phyloP scores from a whole-genome alignment of 2,888 invertebrate genomes.

The Hedya salicella region DNA sequence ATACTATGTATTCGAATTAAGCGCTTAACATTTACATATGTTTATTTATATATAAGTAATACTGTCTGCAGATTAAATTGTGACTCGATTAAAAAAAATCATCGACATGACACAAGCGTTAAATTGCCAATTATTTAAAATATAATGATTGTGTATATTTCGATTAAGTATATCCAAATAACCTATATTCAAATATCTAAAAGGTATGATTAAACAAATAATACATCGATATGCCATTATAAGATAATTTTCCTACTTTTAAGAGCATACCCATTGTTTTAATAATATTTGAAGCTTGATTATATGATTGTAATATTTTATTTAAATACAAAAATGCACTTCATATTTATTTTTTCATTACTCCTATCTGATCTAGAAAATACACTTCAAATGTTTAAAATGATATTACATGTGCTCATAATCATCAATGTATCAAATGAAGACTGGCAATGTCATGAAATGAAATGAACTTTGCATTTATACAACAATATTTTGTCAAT shows the following conservation, averaged over 20 bases:
- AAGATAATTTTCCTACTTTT: slow-evolving; percentile 51
- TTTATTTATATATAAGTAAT: slow-evolving; percentile 57
- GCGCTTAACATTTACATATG: slow-evolving; percentile 55
- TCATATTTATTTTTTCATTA: slow-evolving; percentile 9
- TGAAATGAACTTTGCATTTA: background rate
- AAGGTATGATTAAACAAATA: slow-evolving; percentile 38
- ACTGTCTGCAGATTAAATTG: slow-evolving; percentile 63
- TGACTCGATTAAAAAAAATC: slow-evolving; percentile 10
- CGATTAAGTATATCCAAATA: slow-evolving; percentile 29
- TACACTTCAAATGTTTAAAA: slow-evolving; percentile 18
- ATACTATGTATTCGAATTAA: slow-evolving; percentile 70
- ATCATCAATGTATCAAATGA: background rate
- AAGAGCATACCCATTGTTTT: slow-evolving; percentile 28
- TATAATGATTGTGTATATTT: slow-evolving; percentile 11
- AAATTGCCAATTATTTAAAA: slow-evolving; percentile 34
- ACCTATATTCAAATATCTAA: slow-evolving; percentile 19
- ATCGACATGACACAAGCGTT: slow-evolving; percentile 27
- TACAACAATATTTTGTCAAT: slow-evolving; percentile 14
- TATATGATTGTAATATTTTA: slow-evolving; percentile 47
- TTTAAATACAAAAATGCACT: slow-evolving; percentile 15
- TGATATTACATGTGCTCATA: slow-evolving; percentile 19
- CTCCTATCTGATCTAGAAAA: slow-evolving; percentile 13
- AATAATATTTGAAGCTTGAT: slow-evolving; percentile 54
- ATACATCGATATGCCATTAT: slow-evolving; percentile 63
- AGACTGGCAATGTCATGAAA: background rate